Base-by-base conservation (phyloP, 2,888 invertebrate genomes). In the Vanessa cardui region DNA sequence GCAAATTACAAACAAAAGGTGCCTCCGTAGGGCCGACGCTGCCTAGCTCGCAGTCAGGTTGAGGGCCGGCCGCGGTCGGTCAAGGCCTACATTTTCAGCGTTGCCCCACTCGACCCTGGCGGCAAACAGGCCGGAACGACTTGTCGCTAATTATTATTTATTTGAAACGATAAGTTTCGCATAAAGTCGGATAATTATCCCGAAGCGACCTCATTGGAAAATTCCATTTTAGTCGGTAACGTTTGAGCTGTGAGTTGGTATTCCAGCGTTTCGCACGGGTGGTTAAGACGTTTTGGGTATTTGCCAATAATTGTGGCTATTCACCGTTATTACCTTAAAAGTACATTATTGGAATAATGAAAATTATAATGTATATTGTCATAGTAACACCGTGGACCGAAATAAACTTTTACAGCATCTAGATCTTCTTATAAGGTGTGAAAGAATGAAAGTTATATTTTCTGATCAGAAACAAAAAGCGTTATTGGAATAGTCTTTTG, bases 81-180 rank as follows among this genome's bases (percentile, higher is more conserved):
- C 90, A 91, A 89, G 92, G 91, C 82, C 78, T 68, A 78, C 86
- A 85, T 89, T 90, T 90, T 89, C 88, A 88, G 81, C 73, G 82
- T 92, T 92, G 88, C 90, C 82, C 84, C 90, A 92, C 77, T 68
- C 83, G 89, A 87, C 92, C 92, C 90, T 91, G 91, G 87, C 76
- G 80, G 81, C 83, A 91, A 92, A 90, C 92, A 92, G 92, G 87
- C 83, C 88, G 92, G 90, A 92, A 92, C 92, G 88, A 77, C 80
- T 88, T 88, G 89, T 89, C 82, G 83, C 83, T 80, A 81, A 86
- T 86, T 86, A 86, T 87, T 71, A 73, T 50, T 47, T 67, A 70
- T 73, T 72, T 67, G 64, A 54, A 64, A 62, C 9, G 62, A 52
- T 12, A 49, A 60, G 33, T 50, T 58, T 64, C 45, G 45, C 60